Percentiles rank a stretch among this genome's conserved stretches.
phyloP scores from a whole-genome alignment of 1,140 invertebrate species.

The Aphis gossypii region DNA sequence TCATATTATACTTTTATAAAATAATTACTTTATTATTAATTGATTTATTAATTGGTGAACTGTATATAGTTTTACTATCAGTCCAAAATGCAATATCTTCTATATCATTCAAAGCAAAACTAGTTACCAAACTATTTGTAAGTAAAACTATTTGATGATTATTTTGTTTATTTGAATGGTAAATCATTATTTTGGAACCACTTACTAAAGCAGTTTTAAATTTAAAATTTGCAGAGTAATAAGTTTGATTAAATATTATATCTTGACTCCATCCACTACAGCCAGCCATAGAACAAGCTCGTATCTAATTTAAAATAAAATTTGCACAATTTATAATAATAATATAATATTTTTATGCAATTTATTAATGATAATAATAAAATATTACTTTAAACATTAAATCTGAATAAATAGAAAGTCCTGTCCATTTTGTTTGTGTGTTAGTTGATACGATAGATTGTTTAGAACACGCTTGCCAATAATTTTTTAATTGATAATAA shows the following conservation, averaged over 20 bases:
- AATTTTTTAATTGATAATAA: background rate
- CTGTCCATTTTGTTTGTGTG: background rate
- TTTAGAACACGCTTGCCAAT: background rate
- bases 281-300: slow-evolving; percentile 79
- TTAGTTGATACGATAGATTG: background rate
- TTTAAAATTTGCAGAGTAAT: background rate
- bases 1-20: background rate
- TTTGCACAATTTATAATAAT: background rate
- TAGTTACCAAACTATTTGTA: slow-evolving; percentile 56
- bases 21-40: slow-evolving; percentile 35
- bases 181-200: slow-evolving; percentile 65
- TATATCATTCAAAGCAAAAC: slow-evolving; percentile 39
- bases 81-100: slow-evolving; percentile 52
- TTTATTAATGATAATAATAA: slow-evolving; percentile 24
- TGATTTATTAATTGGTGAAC: slow-evolving; percentile 49
- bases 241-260: slow-evolving; percentile 64
- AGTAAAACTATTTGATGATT: slow-evolving; percentile 64
- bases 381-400: slow-evolving; percentile 45
- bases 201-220: slow-evolving; percentile 37
- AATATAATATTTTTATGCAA: background rate
- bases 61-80: slow-evolving; percentile 37
- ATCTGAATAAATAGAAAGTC: slow-evolving; percentile 1
- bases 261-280: slow-evolving; percentile 72
- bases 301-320: slow-evolving; percentile 68
- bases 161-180: slow-evolving; percentile 75